Base-by-base conservation (phyloP, 2,888 invertebrate genomes). In the Cataglyphis livida region DNA sequence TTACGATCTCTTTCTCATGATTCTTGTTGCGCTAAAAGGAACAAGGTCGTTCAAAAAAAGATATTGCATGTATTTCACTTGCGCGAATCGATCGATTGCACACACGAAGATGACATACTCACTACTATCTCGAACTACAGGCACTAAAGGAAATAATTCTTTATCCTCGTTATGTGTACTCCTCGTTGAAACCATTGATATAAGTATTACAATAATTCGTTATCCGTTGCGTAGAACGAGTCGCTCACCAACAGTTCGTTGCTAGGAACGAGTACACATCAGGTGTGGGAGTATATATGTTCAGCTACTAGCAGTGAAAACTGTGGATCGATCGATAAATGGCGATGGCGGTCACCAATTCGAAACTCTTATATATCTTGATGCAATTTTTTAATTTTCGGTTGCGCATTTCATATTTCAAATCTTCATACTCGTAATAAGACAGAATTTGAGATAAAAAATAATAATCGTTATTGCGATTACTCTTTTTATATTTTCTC, bases 281-380 rank as follows among this genome's bases (percentile, higher is more conserved):
- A 70, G 78, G 78, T 79, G 78, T 9, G 41, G 41, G 78, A 21
- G 59, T 61, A 41, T 21, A 38, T 32, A 44, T 28, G 28, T n/a
- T 6, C n/a, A 35, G 51, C 59, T 48, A 78, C 41, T 48, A 48
- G 21, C 35, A 57, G 57, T 32, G 21, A 32, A 35, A 32, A 48
- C 21, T 9, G 32, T 44, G 59, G 44, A 79, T 79, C 71, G 78
- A 79, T 79, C 71, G 78, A 79, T 70, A 59, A n/a, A 51, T 10
- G 15, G 15, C 10, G 4, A 38, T 6, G n/a, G 15, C 4, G 25
- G 28, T 21, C 12, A 59, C 44, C 32, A 78, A 35, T 21, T 18
- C 12, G 1, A 12, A 59, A 28, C 6, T 32, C 35, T 7, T 64
- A 54, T 48, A 4, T 25, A 4, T 32, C 32, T 57, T 57, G 3